Evolutionary conservation across 2,888 invertebrate species (phyloP).

Genomic region (Harpalus rubripes): DNA sequence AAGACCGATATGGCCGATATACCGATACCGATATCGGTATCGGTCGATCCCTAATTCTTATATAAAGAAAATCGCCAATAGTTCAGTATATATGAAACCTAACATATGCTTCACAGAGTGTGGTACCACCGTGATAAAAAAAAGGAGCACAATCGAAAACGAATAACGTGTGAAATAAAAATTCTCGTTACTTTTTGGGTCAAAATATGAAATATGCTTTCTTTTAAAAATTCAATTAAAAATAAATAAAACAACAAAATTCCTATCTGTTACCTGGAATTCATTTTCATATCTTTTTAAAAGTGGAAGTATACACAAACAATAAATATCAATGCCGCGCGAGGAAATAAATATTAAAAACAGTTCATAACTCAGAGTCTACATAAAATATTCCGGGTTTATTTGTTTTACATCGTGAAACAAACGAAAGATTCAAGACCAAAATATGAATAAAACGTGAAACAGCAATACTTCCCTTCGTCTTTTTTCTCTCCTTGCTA

Average conservation of each 20-base stretch:
- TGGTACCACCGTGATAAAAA: no score
- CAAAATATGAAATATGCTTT: background rate
- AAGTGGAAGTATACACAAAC: background rate
- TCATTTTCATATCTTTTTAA: background rate
- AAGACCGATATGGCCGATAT: no score
- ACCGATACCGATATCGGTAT: no score
- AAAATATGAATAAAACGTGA: slow-evolving; percentile 33
- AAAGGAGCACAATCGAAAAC: no score
- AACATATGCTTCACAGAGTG: no score
- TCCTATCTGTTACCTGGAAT: background rate
- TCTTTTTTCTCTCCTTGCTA: slow-evolving; percentile 13
- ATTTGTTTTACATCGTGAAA: slow-evolving; percentile 44
- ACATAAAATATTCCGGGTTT: slow-evolving; percentile 21
- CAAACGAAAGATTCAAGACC: slow-evolving; percentile 37
- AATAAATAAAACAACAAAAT: background rate
- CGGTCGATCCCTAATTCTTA: no score
- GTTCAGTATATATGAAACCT: no score
- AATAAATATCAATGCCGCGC: background rate
- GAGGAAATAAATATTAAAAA: slow-evolving; percentile 17
- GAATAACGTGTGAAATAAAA: no score
- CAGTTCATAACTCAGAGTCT: slow-evolving; percentile 15
- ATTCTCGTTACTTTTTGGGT: no score
- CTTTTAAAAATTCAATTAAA: background rate
- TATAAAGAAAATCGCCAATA: no score
- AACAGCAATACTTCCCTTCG: slow-evolving; percentile 13